Conservation (phyloP, 2,888 invertebrate genomes). For the Congeria kusceri region DNA sequence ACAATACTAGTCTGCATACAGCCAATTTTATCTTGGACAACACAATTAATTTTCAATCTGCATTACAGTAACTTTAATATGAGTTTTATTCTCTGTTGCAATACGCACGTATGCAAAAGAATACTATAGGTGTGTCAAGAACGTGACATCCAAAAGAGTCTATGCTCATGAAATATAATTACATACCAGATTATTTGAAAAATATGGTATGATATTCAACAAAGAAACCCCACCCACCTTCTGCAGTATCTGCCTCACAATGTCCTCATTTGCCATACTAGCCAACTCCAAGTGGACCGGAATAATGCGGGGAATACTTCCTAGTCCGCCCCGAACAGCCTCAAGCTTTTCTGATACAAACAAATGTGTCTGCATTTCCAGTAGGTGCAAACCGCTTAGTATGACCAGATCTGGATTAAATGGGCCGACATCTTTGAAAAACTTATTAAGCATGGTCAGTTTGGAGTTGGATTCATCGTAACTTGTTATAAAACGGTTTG, state of each 20-base stretch:
- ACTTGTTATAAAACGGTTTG: constrained; percentile 86
- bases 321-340: constrained; percentile 80
- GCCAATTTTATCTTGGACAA: too few species aligned
- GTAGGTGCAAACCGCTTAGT: constrained; percentile 85
- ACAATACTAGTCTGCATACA: too few species aligned
- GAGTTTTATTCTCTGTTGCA: too few species aligned
- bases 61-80: too few species aligned
- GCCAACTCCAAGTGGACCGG: constrained; percentile 86
- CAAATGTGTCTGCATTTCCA: constrained; percentile 83
- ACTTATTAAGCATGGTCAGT: constrained; percentile 82
- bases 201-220: too few species aligned
- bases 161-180: too few species aligned
- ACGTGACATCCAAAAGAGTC: too few species aligned
- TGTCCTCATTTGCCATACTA: constrained; percentile 84
- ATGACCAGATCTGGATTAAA: constrained; percentile 85
- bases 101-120: too few species aligned
- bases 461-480: constrained; percentile 85
- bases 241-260: constrained; percentile 81
- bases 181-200: too few species aligned
- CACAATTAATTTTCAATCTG: too few species aligned
- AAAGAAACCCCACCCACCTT: too few species aligned
- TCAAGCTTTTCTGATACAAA: constrained; percentile 76
- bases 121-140: too few species aligned
- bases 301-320: constrained; percentile 79
- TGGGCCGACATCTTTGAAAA: constrained; percentile 83